Conservation (phyloP, 2,888 invertebrate species). For the Meta bourneti region DNA sequence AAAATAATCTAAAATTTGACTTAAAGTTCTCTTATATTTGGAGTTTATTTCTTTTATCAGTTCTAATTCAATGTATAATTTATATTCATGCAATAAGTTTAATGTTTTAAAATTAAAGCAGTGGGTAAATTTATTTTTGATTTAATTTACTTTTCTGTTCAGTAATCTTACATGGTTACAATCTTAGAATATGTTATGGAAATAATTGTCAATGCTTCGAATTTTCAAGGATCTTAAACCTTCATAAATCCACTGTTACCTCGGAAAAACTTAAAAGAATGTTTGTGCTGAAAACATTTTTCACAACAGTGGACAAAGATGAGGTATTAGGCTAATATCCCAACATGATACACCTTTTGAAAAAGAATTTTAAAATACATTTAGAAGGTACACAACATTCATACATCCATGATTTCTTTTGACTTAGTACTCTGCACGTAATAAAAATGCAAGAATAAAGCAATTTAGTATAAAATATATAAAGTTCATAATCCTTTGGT, state of each 20-base stretch:
- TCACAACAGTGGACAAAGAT: conserved; percentile 23
- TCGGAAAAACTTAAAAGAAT: background rate
- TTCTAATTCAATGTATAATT: no score
- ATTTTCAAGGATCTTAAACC: no score
- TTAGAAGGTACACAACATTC: background rate
- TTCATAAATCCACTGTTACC: background rate
- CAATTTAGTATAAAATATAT: conserved; percentile 1
- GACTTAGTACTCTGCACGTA: background rate
- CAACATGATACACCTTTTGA: conserved; percentile 37
- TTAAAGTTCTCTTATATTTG: no score
- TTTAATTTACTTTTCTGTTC: no score
- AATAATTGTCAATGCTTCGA: no score
- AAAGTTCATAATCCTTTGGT: background rate
- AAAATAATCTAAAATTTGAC: no score
- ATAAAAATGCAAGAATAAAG: background rate
- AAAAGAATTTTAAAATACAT: conserved; percentile 11
- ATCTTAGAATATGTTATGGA: no score
- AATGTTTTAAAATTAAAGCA: no score
- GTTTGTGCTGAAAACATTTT: conserved; percentile 17
- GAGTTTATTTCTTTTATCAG: no score
- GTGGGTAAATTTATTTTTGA: no score
- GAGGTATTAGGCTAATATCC: conserved; percentile 43
- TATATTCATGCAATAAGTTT: no score
- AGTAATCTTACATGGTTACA: no score
- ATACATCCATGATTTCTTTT: background rate